Evolutionary conservation across 2,797 vertebrate genomes (phyloP).

Genomic region (Melanogrammus aeglefinus): DNA sequence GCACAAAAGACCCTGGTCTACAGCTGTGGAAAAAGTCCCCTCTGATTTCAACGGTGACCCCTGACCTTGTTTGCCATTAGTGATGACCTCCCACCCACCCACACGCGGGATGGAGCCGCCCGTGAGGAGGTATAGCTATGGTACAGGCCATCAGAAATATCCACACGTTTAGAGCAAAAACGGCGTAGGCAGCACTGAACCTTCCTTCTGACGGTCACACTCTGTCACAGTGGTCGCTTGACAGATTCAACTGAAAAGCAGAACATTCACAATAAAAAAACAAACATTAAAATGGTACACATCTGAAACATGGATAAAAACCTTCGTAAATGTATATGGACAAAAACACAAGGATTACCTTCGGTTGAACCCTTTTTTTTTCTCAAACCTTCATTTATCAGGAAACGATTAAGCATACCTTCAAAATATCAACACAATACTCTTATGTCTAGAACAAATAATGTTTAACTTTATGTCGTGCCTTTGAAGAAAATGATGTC

Average conservation of each 20-base stretch:
- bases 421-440: constrained; percentile 57
- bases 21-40: constrained; percentile 64
- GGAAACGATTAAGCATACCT: constrained; percentile 34
- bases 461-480: constrained; percentile 53
- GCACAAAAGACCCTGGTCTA: constrained; percentile 40
- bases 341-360: constrained; percentile 28
- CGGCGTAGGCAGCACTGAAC: not conserved
- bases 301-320: constrained; percentile 32
- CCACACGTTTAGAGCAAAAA: not conserved
- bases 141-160: constrained; percentile 47
- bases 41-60: constrained; percentile 49
- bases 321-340: constrained; percentile 35
- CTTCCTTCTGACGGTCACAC: not conserved
- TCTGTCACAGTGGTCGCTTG: not conserved
- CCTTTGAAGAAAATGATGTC: constrained; percentile 45
- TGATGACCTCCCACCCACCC: constrained; percentile 41
- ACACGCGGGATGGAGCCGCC: constrained; percentile 39
- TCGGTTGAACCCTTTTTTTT: constrained; percentile 9
- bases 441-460: constrained; percentile 48
- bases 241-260: constrained; percentile 24
- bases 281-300: constrained; percentile 15
- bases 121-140: constrained; percentile 57
- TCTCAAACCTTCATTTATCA: constrained; percentile 42
- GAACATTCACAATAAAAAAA: constrained; percentile 43
- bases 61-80: constrained; percentile 54